phyloP scores from a whole-genome alignment of 2,797 vertebrate genomes.

The Macroramphosus scolopax region DNA sequence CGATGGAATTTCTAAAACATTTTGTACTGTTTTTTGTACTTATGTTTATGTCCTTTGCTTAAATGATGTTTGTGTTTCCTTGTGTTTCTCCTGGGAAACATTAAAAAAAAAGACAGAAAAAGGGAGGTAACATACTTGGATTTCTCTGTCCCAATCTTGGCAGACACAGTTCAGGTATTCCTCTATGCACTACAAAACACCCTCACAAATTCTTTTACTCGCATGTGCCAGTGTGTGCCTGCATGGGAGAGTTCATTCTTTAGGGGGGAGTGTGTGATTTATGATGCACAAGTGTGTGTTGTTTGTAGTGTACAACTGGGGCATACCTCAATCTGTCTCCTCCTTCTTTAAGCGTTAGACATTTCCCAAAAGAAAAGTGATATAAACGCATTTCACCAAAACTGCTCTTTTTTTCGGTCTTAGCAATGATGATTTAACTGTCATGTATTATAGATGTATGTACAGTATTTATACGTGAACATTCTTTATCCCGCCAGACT shows the following conservation, averaged over 20 bases:
- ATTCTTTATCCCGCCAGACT: constrained; percentile 47
- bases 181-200: constrained; percentile 67
- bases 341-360: constrained; percentile 20
- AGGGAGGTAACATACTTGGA: constrained; percentile 24
- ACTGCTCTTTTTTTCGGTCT: constrained; percentile 34
- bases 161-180: constrained; percentile 52
- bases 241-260: constrained; percentile 22
- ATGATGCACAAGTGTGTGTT: constrained; percentile 25
- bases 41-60: constrained; percentile 46
- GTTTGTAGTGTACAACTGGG: constrained; percentile 16
- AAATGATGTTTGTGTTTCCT: constrained; percentile 32
- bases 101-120: constrained; percentile 30
- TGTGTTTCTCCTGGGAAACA: constrained; percentile 27
- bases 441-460: constrained; percentile 64
- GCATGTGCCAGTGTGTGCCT: constrained; percentile 60
- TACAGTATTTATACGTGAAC: constrained; percentile 78
- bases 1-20: no score
- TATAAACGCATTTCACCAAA: constrained; percentile 16
- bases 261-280: constrained; percentile 30
- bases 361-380: constrained; percentile 31
- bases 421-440: constrained; percentile 46
- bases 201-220: constrained; percentile 38
- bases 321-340: constrained; percentile 32
- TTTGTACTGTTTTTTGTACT: constrained; percentile 69
- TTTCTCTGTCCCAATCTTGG: constrained; percentile 45